phyloP scores from a whole-genome alignment of 2,797 vertebrate species.

The Rhynchonycteris naso region DNA sequence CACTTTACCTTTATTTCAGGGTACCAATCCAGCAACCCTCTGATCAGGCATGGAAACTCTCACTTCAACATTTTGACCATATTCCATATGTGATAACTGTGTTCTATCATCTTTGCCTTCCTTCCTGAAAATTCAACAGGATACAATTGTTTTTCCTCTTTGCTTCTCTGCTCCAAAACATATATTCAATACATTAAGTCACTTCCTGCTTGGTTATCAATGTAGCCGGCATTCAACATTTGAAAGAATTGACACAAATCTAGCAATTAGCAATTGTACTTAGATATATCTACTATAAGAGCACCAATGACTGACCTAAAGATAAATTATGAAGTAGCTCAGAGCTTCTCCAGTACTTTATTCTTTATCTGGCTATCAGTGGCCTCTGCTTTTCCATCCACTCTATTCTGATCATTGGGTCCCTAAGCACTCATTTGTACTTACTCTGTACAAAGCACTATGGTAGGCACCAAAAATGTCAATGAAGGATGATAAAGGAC shows the following conservation, averaged over 20 bases:
- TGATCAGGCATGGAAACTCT: not conserved
- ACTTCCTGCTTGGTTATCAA: not conserved
- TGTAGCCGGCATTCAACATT: not conserved
- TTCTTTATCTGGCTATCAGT: not conserved
- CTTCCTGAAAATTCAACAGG: slow-evolving; percentile 4
- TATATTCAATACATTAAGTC: not conserved
- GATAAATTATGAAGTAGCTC: not conserved
- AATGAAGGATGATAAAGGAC: not conserved
- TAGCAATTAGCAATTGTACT: not conserved
- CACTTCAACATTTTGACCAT: not conserved
- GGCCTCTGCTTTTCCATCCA: not conserved
- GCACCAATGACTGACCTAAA: not conserved
- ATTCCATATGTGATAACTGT: not conserved
- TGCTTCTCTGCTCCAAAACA: not conserved
- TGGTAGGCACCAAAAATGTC: not conserved
- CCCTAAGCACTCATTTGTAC: not conserved
- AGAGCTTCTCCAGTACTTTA: not conserved
- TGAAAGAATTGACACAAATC: not conserved
- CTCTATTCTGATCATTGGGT: not conserved
- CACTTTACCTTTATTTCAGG: not conserved
- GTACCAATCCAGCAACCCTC: not conserved
- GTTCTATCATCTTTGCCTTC: slow-evolving; percentile 9
- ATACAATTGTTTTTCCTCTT: not conserved
- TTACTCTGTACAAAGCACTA: not conserved
- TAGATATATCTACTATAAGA: not conserved